Evolutionary conservation across 2,888 invertebrate species (phyloP).

Genomic region (Villa cingulata): DNA sequence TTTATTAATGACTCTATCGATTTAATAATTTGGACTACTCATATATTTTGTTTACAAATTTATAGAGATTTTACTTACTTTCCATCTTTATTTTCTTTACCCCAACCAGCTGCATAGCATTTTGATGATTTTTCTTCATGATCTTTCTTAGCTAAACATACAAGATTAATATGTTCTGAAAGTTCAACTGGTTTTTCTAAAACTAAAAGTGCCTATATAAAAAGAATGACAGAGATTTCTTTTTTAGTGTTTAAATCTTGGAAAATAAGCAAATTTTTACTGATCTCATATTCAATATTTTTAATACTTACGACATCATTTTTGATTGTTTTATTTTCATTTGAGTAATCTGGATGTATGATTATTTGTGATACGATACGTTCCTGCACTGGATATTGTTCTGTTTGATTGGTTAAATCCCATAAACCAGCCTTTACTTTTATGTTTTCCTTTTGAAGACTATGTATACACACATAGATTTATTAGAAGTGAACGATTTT

Average conservation of each 20-base stretch:
- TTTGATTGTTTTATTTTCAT: slow-evolving; percentile 41
- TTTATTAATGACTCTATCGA: too few relatives aligned
- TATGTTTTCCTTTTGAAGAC: slow-evolving; percentile 20
- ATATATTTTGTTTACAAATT: too few relatives aligned
- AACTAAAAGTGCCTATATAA: slow-evolving; percentile 42
- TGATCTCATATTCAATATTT: not conserved
- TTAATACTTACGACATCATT: slow-evolving; percentile 41
- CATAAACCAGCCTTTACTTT: slow-evolving; percentile 57
- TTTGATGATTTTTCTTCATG: slow-evolving; percentile 37
- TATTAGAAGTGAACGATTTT: not conserved
- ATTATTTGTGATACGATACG: slow-evolving; percentile 30
- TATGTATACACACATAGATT: not conserved
- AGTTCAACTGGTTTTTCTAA: slow-evolving; percentile 40
- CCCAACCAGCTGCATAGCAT: slow-evolving; percentile 36
- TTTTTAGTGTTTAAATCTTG: too few relatives aligned
- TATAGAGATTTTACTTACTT: slow-evolving; percentile 37
- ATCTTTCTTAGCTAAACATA: slow-evolving; percentile 47
- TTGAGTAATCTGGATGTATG: slow-evolving; percentile 37
- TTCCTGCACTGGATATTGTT: slow-evolving; percentile 49
- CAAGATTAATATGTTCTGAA: slow-evolving; percentile 48
- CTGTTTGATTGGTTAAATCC: slow-evolving; percentile 57
- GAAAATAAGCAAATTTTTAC: too few relatives aligned
- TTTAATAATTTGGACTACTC: too few relatives aligned
- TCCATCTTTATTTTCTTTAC: slow-evolving; percentile 38
- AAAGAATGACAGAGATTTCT: too few relatives aligned